phyloP scores from a whole-genome alignment of 2,888 invertebrate species.

The Andrena dorsata region DNA sequence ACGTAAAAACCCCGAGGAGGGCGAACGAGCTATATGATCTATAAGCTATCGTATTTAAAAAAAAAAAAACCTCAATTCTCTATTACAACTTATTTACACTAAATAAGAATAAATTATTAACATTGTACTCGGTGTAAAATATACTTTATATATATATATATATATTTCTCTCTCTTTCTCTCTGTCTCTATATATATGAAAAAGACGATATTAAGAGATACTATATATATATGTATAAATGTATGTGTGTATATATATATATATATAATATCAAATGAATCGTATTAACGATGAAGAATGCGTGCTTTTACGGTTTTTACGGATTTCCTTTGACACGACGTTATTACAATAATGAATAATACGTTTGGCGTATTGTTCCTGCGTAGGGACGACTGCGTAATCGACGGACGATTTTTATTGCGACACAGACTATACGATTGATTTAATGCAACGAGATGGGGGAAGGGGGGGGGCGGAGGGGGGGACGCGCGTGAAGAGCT shows the following conservation, averaged over 20 bases:
- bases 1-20: slow-evolving; percentile 42
- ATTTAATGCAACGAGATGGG: slow-evolving; percentile 26
- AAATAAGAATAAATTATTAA: slow-evolving; percentile 61
- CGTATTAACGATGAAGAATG: slow-evolving; percentile 48
- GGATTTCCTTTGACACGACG: slow-evolving; percentile 40
- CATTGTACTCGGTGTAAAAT: slow-evolving; percentile 53
- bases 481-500: slow-evolving; percentile 23
- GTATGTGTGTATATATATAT: slow-evolving; percentile 21
- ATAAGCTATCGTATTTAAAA: slow-evolving; percentile 40
- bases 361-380: background rate
- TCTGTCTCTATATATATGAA: slow-evolving; percentile 8
- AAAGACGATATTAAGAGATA: slow-evolving; percentile 9
- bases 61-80: slow-evolving; percentile 45
- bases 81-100: slow-evolving; percentile 53
- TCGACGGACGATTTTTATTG: slow-evolving; percentile 39
- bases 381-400: slow-evolving; percentile 40
- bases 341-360: background rate
- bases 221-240: slow-evolving; percentile 17
- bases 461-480: background rate
- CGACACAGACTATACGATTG: slow-evolving; percentile 46
- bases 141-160: slow-evolving; percentile 29
- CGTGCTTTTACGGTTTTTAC: slow-evolving; percentile 40
- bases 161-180: background rate
- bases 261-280: slow-evolving; percentile 48
- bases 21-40: slow-evolving; percentile 36